phyloP scores from a whole-genome alignment of 2,888 invertebrate species.

The Glyphotaelius pellucidus region DNA sequence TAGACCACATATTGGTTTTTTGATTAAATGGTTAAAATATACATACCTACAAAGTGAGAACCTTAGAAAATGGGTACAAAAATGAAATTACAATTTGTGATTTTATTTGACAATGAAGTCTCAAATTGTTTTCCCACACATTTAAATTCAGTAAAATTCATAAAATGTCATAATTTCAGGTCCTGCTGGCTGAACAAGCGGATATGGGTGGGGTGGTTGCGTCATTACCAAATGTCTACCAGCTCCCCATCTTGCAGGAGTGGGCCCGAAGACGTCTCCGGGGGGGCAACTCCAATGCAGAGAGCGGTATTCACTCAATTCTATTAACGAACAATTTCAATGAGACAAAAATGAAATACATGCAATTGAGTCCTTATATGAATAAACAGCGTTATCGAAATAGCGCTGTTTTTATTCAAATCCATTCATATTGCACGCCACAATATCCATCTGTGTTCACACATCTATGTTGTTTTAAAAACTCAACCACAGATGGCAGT shows the following conservation, averaged over 20 bases:
- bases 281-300: conserved; percentile 48
- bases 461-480: too few relatives aligned
- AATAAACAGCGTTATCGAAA: too few relatives aligned
- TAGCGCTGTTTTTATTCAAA: too few relatives aligned
- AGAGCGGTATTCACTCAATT: conserved; percentile 42
- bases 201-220: conserved; percentile 2
- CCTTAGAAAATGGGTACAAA: neutral
- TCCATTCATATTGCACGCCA: too few relatives aligned
- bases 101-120: too few relatives aligned
- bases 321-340: neutral
- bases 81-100: neutral
- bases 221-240: conserved; percentile 44
- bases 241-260: conserved; percentile 53
- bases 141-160: neutral
- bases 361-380: neutral
- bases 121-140: neutral
- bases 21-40: neutral
- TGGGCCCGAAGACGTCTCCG: conserved; percentile 55
- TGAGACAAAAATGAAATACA: neutral
- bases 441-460: too few relatives aligned
- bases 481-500: too few relatives aligned
- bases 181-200: conserved; percentile 52
- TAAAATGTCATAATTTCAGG: conserved; percentile 37
- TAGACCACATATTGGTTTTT: neutral
- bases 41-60: neutral